Evolutionary conservation across 2,113 vertebrate species (phyloP).

Genomic region (Lamprotornis superbus): DNA sequence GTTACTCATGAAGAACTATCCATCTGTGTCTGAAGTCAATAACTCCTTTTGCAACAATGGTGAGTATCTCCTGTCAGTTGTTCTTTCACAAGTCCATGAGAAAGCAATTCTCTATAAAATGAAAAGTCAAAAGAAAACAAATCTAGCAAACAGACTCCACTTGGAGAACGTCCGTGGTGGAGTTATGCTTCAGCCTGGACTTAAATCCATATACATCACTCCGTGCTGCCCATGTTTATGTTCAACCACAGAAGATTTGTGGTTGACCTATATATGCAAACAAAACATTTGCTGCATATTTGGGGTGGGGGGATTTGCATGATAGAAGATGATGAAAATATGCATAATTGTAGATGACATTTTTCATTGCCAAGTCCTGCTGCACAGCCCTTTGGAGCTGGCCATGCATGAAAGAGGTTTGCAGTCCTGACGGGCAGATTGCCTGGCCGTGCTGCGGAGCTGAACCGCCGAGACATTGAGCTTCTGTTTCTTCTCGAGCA

Average conservation of each 20-base stretch:
- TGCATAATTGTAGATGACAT: constrained; percentile 57
- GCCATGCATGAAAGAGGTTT: constrained; percentile 49
- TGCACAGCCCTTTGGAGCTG: constrained; percentile 10
- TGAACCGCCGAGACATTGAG: background rate
- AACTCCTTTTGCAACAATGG: background rate
- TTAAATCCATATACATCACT: background rate
- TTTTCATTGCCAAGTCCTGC: constrained; percentile 11
- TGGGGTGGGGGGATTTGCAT: constrained; percentile 35
- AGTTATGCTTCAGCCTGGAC: background rate
- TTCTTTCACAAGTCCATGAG: background rate
- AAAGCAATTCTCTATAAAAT: background rate
- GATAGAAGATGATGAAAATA: constrained; percentile 45
- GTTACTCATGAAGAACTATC: background rate
- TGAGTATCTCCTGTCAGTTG: background rate
- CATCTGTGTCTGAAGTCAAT: background rate
- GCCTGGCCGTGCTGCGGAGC: background rate
- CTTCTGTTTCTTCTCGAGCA: constrained; percentile 26
- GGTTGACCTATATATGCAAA: constrained; percentile 61
- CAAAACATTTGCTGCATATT: constrained; percentile 47
- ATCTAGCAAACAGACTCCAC: background rate
- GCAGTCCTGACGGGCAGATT: background rate
- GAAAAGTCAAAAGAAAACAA: background rate
- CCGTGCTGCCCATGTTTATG: background rate
- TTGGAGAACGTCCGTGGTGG: background rate
- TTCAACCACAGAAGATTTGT: constrained; percentile 1